Conservation (phyloP, 2,888 invertebrate genomes). For the Noctua janthe region DNA sequence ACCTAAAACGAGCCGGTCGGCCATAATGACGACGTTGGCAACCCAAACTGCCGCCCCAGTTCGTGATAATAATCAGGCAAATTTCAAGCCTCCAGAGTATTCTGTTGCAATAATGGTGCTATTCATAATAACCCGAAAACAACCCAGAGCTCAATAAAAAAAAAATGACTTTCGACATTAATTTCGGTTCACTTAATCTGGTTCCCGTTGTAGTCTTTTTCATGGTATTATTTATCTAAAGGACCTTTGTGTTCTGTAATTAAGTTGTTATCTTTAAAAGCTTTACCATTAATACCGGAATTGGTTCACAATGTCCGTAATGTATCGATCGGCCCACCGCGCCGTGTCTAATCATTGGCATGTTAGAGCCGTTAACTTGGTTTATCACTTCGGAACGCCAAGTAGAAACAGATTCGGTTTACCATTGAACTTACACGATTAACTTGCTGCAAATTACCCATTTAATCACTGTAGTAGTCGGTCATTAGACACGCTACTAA, state of each 20-base stretch:
- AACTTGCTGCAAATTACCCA: constrained; percentile 45
- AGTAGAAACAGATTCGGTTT: constrained; percentile 45
- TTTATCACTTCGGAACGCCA: constrained; percentile 32
- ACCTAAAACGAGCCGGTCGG: constrained; percentile 40
- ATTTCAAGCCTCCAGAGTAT: constrained; percentile 48
- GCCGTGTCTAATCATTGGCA: constrained; percentile 7
- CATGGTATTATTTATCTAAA: constrained; percentile 1
- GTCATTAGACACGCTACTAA: constrained; percentile 52
- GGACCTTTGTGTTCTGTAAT: constrained; percentile 10
- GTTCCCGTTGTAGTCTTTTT: not conserved
- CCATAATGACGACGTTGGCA: constrained; percentile 53
- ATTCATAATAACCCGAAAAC: constrained; percentile 27
- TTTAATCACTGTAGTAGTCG: constrained; percentile 47
- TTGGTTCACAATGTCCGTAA: constrained; percentile 11
- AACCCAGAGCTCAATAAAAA: constrained; percentile 13
- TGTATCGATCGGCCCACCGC: constrained; percentile 17
- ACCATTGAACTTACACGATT: constrained; percentile 52
- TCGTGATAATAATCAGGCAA: constrained; percentile 56
- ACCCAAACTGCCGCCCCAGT: constrained; percentile 39
- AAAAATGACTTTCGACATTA: constrained; percentile 25
- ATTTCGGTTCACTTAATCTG: not conserved
- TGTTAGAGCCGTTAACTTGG: constrained; percentile 20
- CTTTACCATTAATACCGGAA: not conserved
- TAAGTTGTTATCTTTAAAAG: constrained; percentile 15
- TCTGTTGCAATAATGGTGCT: constrained; percentile 41